phyloP scores from a whole-genome alignment of 1,140 invertebrate species.

The Lamellibrachia luymesi region DNA sequence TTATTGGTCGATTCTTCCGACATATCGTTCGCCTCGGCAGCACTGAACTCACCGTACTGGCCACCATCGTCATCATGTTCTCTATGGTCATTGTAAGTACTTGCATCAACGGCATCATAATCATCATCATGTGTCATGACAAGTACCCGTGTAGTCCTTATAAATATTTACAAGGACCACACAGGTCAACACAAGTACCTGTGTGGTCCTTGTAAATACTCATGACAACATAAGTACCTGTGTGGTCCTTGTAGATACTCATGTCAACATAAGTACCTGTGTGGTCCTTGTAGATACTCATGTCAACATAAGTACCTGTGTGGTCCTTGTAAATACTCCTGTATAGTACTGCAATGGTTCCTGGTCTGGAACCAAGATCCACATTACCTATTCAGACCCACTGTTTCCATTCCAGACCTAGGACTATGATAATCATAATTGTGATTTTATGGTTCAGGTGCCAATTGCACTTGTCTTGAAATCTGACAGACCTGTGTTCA shows the following conservation, averaged over 20 bases:
- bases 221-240: neutral
- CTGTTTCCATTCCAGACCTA: no score
- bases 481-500: no score
- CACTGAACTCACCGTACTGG: slow-evolving; percentile 21
- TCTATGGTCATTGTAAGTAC: slow-evolving; percentile 25
- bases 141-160: neutral
- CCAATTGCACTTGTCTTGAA: no score
- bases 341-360: no score
- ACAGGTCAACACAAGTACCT: neutral
- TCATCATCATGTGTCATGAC: neutral
- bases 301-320: no score
- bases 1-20: slow-evolving; percentile 14
- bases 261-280: no score
- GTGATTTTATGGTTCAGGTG: no score
- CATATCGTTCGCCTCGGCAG: neutral
- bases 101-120: neutral
- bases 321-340: neutral
- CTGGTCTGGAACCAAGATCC: no score
- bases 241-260: neutral
- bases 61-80: slow-evolving; percentile 21
- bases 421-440: no score
- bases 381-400: no score
- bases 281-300: neutral
- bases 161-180: neutral
- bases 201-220: neutral